A percentile compares a stretch with the other conserved stretches of the same genome.
phyloP scores from a whole-genome alignment of 2,113 vertebrate species.

The Corvus hawaiiensis region DNA sequence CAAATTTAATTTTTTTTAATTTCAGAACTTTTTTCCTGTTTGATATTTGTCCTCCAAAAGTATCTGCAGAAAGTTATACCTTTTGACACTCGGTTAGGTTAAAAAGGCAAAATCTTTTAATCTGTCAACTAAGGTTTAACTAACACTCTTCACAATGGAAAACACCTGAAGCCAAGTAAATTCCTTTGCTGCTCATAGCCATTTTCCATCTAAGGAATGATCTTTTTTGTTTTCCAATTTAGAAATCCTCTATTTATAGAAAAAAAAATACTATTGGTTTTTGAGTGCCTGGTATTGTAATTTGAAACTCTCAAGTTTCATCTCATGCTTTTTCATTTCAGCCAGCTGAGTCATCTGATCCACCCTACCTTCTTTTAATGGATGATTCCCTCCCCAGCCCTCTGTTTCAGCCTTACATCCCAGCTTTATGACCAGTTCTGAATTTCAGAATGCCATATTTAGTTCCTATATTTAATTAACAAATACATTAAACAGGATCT shows the following conservation, averaged over 20 bases:
- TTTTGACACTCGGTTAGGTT: neutral
- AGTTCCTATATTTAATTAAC: neutral
- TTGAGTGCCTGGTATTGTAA: neutral
- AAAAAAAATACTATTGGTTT: neutral
- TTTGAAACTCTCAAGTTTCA: neutral
- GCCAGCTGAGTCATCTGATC: neutral
- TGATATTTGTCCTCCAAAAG: neutral
- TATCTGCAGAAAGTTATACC: neutral
- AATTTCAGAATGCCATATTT: neutral
- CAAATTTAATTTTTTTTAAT: neutral
- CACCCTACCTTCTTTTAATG: neutral
- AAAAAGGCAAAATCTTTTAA: neutral
- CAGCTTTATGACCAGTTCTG: neutral
- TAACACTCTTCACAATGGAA: neutral
- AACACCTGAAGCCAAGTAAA: neutral
- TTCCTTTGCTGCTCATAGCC: neutral
- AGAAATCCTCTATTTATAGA: neutral
- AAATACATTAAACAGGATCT: neutral
- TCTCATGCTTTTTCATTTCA: neutral
- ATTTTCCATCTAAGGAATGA: neutral
- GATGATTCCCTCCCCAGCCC: neutral
- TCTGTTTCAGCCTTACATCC: neutral
- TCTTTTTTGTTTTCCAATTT: neutral
- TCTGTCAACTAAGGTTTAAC: neutral
- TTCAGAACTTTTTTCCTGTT: neutral